A percentile compares a stretch with the other conserved stretches of the same genome.
These are phyloP conservation scores for Myotis myotis DNA, from an alignment of 2,797 vertebrate genomes.

Conservation along the genomic window DNA sequence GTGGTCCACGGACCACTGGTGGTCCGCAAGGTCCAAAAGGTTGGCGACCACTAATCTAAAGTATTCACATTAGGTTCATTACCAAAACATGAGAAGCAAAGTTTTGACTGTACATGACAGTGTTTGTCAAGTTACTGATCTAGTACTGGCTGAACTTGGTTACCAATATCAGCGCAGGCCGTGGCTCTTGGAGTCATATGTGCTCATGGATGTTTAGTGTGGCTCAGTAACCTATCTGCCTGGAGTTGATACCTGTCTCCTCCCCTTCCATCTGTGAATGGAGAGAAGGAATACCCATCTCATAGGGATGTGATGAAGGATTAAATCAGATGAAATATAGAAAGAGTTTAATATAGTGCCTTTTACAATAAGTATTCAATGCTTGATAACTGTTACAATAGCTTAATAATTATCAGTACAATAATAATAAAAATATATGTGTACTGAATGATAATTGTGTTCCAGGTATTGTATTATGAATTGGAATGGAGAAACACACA, in stretches of 20 bases:
- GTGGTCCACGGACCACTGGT: no score
- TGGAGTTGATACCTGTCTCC: neutral
- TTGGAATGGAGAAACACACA: neutral
- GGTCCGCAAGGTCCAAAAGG: no score
- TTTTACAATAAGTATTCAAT: neutral
- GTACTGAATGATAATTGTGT: neutral
- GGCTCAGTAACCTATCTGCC: neutral
- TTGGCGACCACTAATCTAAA: neutral
- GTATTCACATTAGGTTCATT: constrained; percentile 53
- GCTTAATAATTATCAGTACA: neutral
- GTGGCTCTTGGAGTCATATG: neutral
- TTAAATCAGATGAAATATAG: neutral
- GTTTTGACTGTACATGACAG: neutral
- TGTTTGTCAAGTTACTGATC: constrained; percentile 44
- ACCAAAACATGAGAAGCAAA: neutral
- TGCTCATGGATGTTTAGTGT: neutral
- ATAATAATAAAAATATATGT: neutral
- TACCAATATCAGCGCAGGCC: constrained; percentile 25
- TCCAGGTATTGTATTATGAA: neutral
- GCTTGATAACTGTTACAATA: neutral
- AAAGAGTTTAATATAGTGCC: neutral
- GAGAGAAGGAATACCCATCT: neutral
- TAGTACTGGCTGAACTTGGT: constrained; percentile 55
- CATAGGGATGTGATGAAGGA: neutral
- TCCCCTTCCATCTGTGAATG: neutral